phyloP scores from a whole-genome alignment of 2,888 invertebrate species.

The Acronicta alni region DNA sequence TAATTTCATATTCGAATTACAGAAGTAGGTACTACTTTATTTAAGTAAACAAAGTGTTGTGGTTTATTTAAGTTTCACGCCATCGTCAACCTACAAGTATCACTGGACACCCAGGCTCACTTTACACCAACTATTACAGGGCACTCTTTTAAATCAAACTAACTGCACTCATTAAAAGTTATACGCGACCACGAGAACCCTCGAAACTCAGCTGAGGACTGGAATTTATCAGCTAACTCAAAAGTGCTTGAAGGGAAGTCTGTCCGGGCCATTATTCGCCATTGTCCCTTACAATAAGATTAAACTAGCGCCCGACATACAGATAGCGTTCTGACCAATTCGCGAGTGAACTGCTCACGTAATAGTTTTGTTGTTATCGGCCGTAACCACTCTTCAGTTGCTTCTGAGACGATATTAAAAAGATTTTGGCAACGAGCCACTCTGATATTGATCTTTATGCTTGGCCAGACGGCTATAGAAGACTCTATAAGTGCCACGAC shows the following conservation, averaged over 20 bases:
- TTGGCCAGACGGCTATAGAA: slow-evolving; percentile 85
- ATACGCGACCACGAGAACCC: slow-evolving; percentile 75
- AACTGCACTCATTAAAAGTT: slow-evolving; percentile 85
- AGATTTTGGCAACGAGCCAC: slow-evolving; percentile 88
- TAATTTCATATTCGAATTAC: neutral
- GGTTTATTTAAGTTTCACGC: slow-evolving; percentile 35
- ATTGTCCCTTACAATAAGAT: slow-evolving; percentile 85
- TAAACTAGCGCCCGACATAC: slow-evolving; percentile 77
- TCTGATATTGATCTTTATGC: slow-evolving; percentile 88
- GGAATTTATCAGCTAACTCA: slow-evolving; percentile 81
- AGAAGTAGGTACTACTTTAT: neutral
- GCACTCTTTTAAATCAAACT: slow-evolving; percentile 76
- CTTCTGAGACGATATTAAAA: slow-evolving; percentile 87
- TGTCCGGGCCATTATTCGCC: slow-evolving; percentile 78
- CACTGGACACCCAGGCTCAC: slow-evolving; percentile 63
- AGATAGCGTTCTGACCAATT: slow-evolving; percentile 78
- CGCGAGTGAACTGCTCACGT: slow-evolving; percentile 79
- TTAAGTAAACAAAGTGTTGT: slow-evolving; percentile 37
- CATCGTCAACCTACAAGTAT: slow-evolving; percentile 53
- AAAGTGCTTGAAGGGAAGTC: slow-evolving; percentile 79
- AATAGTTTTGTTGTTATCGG: slow-evolving; percentile 88
- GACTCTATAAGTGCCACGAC: slow-evolving; percentile 83
- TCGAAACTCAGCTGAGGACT: slow-evolving; percentile 73
- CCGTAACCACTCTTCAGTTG: slow-evolving; percentile 83
- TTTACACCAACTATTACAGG: slow-evolving; percentile 69